A percentile compares a stretch with the other conserved stretches of the same genome.
phyloP scores from a whole-genome alignment of 1,140 invertebrate genomes.

The Andrena cerasifolii region DNA sequence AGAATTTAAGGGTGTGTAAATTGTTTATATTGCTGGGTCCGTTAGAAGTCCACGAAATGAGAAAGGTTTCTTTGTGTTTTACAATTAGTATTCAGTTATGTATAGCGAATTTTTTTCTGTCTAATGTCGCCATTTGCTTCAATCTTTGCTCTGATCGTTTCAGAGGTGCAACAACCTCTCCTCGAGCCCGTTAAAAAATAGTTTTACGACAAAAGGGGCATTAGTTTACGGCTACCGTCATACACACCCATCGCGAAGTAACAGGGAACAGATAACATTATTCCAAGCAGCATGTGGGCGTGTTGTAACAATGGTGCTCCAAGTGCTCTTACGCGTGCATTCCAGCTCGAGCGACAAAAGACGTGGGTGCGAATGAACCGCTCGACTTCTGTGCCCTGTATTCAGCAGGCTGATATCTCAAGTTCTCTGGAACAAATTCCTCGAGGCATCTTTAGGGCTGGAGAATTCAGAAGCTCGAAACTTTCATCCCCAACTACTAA shows the following conservation, averaged over 20 bases:
- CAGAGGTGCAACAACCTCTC: no score
- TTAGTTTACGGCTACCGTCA: background rate
- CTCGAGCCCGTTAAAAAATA: background rate
- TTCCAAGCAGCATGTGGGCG: slow-evolving; percentile 30
- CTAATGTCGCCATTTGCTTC: background rate
- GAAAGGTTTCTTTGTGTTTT: no score
- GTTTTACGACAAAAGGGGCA: background rate
- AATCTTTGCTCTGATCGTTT: slow-evolving; percentile 6
- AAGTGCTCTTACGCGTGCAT: slow-evolving; percentile 12
- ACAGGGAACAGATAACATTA: slow-evolving; percentile 30
- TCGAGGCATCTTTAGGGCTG: no score
- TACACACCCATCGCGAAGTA: background rate
- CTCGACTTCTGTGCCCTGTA: background rate
- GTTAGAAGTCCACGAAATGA: no score
- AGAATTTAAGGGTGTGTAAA: no score
- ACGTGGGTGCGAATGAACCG: slow-evolving; percentile 11
- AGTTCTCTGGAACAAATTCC: background rate
- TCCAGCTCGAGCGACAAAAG: slow-evolving; percentile 19
- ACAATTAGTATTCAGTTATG: no score
- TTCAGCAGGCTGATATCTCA: background rate
- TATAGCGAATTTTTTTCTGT: no score
- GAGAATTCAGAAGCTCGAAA: background rate
- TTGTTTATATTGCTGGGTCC: no score
- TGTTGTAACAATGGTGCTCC: slow-evolving; percentile 21
- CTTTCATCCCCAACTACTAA: background rate